Evolutionary conservation across 1,140 invertebrate species (phyloP).

Genomic region (Cotesia typhae): DNA sequence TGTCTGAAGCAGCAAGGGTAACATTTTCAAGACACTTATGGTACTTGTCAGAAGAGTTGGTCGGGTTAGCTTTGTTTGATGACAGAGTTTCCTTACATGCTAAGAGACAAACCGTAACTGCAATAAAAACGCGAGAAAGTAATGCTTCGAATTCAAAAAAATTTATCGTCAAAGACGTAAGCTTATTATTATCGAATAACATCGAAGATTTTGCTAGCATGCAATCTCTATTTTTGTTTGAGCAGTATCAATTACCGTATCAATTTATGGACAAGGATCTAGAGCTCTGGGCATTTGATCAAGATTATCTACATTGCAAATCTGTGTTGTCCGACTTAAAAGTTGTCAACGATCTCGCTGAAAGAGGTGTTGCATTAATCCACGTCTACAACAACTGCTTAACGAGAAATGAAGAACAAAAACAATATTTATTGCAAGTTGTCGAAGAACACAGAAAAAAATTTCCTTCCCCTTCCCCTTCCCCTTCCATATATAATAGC

Average conservation of each 20-base stretch:
- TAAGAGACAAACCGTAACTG: conserved; percentile 10
- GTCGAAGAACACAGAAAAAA: too few relatives aligned
- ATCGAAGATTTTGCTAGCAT: conserved; percentile 10
- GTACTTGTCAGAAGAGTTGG: too few relatives aligned
- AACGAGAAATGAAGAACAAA: too few relatives aligned
- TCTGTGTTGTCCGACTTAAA: conserved; percentile 16
- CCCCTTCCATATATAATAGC: too few relatives aligned
- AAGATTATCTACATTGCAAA: neutral
- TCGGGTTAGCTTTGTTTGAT: too few relatives aligned
- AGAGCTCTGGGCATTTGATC: neutral
- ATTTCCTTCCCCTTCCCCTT: too few relatives aligned
- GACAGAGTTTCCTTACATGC: too few relatives aligned
- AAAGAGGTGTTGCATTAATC: conserved; percentile 19
- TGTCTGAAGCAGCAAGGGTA: too few relatives aligned
- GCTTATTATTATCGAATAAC: conserved; percentile 12
- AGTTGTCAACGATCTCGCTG: conserved; percentile 23
- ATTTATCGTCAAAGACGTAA: conserved; percentile 2
- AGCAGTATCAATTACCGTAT: conserved; percentile 1
- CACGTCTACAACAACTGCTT: neutral
- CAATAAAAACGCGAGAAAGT: neutral
- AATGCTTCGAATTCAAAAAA: neutral
- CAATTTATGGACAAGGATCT: conserved; percentile 8
- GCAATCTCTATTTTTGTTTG: conserved; percentile 17
- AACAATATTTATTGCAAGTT: too few relatives aligned
- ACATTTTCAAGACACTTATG: too few relatives aligned